phyloP scores from a whole-genome alignment of 2,797 vertebrate species.

The Anguilla pacifica region DNA sequence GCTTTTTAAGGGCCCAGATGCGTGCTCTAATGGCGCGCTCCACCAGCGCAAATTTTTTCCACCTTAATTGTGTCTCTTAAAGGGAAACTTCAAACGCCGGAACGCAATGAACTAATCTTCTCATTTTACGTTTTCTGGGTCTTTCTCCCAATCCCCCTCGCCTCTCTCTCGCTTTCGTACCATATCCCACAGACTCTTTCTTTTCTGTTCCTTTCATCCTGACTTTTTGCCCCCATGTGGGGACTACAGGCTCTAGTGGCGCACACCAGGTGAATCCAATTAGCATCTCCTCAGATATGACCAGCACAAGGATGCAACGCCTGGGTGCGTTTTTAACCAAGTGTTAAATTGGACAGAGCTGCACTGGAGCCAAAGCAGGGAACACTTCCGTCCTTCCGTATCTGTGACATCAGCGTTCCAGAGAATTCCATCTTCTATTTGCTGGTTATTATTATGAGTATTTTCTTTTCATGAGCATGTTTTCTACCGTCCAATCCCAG shows the following conservation, averaged over 20 bases:
- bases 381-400: neutral
- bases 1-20: slow-evolving; percentile 76
- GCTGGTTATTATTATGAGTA: neutral
- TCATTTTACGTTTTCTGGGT: slow-evolving; percentile 50
- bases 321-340: slow-evolving; percentile 66
- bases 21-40: slow-evolving; percentile 63
- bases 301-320: slow-evolving; percentile 51
- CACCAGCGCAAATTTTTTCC: slow-evolving; percentile 61
- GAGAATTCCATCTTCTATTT: neutral
- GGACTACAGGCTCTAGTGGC: slow-evolving; percentile 49
- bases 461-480: neutral
- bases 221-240: slow-evolving; percentile 46
- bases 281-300: slow-evolving; percentile 57
- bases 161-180: slow-evolving; percentile 23
- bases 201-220: slow-evolving; percentile 47
- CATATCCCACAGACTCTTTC: slow-evolving; percentile 22
- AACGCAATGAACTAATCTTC: slow-evolving; percentile 65
- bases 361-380: slow-evolving; percentile 37
- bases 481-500: slow-evolving; percentile 5
- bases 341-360: slow-evolving; percentile 70
- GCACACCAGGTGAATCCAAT: slow-evolving; percentile 74
- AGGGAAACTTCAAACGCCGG: slow-evolving; percentile 68
- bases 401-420: neutral
- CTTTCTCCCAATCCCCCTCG: slow-evolving; percentile 21
- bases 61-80: slow-evolving; percentile 75